These are phyloP conservation scores for Lysandra coridon DNA, from an alignment of 2,888 invertebrate genomes.

Conservation along the genomic window DNA sequence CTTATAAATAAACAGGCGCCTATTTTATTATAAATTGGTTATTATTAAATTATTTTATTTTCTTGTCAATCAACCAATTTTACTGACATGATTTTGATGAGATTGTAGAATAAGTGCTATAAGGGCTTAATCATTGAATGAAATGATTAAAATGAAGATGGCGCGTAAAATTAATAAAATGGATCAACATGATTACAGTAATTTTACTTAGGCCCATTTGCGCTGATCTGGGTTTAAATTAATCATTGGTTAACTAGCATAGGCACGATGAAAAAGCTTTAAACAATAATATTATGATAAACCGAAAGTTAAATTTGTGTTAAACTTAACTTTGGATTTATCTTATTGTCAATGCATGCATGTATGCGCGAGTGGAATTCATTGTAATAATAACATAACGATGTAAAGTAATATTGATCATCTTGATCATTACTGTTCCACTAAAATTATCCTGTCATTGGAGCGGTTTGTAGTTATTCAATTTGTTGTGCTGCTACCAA, in stretches of 20 bases:
- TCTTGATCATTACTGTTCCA: background rate
- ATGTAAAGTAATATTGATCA: background rate
- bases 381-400: background rate
- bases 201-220: background rate
- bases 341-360: no score
- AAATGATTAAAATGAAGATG: background rate
- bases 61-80: background rate
- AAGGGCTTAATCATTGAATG: background rate
- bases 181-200: background rate
- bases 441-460: slow-evolving; percentile 14
- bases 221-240: background rate
- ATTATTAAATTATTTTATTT: background rate
- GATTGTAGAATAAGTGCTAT: background rate
- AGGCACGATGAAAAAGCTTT: no score
- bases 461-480: background rate
- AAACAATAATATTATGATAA: no score
- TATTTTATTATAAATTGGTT: background rate
- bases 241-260: background rate
- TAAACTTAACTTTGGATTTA: no score
- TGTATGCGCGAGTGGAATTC: background rate
- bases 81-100: background rate
- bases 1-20: background rate
- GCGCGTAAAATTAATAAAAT: background rate
- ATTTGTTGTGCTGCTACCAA: background rate
- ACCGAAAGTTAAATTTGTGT: no score